A percentile compares a stretch with the other conserved stretches of the same genome.
Conservation (phyloP, 2,113 vertebrate species). For the Falcunculus frontatus region DNA sequence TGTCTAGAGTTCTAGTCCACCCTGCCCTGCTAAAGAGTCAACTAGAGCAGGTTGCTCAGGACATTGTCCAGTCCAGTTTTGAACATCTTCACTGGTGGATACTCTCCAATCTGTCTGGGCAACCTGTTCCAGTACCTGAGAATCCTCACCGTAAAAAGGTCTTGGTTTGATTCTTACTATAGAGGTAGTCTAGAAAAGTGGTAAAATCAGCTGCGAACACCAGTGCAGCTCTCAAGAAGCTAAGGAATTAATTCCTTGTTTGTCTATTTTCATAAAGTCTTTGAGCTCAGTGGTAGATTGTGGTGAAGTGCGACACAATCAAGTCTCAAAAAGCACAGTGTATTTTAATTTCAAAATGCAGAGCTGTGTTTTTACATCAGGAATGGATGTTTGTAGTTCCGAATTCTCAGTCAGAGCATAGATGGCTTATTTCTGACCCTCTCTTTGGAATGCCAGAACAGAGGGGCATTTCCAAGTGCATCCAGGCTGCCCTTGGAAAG, state of each 20-base stretch:
- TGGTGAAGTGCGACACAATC: not conserved
- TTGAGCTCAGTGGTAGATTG: not conserved
- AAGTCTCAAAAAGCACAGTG: not conserved
- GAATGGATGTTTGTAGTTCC: not conserved
- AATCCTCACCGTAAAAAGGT: not conserved
- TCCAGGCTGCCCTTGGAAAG: not conserved
- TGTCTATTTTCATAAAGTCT: not conserved
- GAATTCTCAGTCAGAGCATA: not conserved
- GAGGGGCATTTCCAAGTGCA: not conserved
- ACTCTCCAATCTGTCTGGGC: not conserved
- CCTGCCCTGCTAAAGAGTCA: not conserved
- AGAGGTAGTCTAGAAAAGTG: not conserved
- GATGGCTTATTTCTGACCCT: not conserved
- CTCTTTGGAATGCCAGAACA: not conserved
- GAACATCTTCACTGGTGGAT: not conserved
- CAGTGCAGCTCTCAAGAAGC: not conserved
- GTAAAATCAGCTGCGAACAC: not conserved
- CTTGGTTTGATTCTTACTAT: not conserved
- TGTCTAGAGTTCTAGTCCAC: not conserved
- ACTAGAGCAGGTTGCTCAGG: not conserved
- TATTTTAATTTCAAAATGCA: not conserved
- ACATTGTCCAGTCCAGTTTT: not conserved
- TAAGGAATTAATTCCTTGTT: not conserved
- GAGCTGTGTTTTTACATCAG: not conserved
- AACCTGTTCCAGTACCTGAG: not conserved